Evolutionary conservation across 1,140 invertebrate species (phyloP).

Genomic region (Euura lappo): DNA sequence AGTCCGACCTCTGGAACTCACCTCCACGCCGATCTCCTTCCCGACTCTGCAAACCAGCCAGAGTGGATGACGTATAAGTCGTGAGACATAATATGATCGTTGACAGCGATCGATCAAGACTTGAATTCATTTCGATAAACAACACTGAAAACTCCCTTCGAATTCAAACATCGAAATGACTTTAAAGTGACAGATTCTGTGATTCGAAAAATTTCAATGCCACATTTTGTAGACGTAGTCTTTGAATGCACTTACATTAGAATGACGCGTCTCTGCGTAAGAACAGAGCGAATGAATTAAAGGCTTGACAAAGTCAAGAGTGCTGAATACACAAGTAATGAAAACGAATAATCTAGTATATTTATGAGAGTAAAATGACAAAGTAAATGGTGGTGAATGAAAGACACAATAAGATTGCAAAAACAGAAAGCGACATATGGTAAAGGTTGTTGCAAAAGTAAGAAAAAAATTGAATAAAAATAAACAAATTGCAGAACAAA

Average conservation of each 20-base stretch:
- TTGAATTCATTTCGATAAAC: not conserved
- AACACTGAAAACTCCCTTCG: not conserved
- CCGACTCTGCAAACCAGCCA: slow-evolving; percentile 65
- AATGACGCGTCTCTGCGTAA: not conserved
- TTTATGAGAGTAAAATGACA: not conserved
- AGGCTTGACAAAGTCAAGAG: not conserved
- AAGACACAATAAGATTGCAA: not conserved
- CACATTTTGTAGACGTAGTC: not conserved
- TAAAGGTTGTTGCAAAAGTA: not conserved
- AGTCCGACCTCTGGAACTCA: slow-evolving; percentile 63
- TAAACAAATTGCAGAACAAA: not conserved
- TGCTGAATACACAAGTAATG: not conserved
- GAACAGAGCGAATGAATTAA: not conserved
- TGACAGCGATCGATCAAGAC: not conserved
- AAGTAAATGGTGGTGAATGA: slow-evolving; percentile 1
- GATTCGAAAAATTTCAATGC: not conserved
- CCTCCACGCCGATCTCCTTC: slow-evolving; percentile 64
- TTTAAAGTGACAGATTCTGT: not conserved
- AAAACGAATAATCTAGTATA: not conserved
- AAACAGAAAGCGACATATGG: not conserved
- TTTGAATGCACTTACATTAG: not conserved
- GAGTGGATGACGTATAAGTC: not conserved
- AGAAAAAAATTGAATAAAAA: not conserved
- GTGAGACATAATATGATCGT: not conserved
- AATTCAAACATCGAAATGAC: no score